phyloP scores from a whole-genome alignment of 2,113 vertebrate genomes.

The Murina feae region DNA sequence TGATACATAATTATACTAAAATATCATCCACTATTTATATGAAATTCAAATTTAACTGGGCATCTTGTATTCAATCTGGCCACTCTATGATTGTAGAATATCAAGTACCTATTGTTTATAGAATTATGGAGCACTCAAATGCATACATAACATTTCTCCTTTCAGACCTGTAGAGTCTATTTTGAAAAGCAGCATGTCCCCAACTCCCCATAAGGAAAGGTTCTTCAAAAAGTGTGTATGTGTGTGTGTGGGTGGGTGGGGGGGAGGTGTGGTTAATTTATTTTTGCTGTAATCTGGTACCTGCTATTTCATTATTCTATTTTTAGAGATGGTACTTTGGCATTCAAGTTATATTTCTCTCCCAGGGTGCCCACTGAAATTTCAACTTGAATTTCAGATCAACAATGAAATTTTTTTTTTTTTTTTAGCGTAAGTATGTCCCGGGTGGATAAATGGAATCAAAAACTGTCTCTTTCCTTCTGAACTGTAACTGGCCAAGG shows the following conservation, averaged over 20 bases:
- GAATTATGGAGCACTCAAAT: neutral
- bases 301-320: slow-evolving; percentile 10
- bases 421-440: slow-evolving; percentile 30
- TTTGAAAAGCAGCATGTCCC: neutral
- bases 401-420: slow-evolving; percentile 34
- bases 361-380: neutral
- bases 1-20: neutral
- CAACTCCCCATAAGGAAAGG: neutral
- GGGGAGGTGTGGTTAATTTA: too few relatives aligned
- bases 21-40: neutral
- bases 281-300: neutral
- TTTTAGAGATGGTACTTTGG: neutral
- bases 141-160: neutral
- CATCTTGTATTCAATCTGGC: neutral
- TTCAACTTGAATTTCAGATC: slow-evolving; percentile 38
- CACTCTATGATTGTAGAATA: neutral
- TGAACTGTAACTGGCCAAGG: neutral
- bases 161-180: neutral
- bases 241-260: neutral
- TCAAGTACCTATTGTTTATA: neutral
- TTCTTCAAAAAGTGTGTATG: neutral
- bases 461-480: slow-evolving; percentile 15
- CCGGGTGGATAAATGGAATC: neutral
- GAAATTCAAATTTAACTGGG: neutral
- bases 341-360: slow-evolving; percentile 22